Conservation (phyloP, 1,140 invertebrate species). For the Calephelis nemesis region DNA sequence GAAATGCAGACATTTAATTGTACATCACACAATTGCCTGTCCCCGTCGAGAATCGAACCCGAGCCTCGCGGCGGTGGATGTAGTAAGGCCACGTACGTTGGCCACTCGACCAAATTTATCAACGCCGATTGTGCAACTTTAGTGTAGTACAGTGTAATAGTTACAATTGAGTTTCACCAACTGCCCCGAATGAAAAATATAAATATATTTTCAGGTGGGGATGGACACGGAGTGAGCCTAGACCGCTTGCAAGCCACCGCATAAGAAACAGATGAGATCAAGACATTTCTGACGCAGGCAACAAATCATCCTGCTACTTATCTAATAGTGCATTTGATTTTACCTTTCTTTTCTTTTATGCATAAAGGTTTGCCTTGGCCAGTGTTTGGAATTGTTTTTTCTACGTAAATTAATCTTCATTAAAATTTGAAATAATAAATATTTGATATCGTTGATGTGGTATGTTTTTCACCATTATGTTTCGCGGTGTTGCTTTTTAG, state of each 20-base stretch:
- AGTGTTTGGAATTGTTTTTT: constrained; percentile 46
- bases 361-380: constrained; percentile 66
- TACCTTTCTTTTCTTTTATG: constrained; percentile 31
- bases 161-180: background rate
- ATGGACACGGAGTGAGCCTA: constrained; percentile 70
- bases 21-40: too few species aligned
- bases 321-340: constrained; percentile 10
- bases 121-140: too few species aligned
- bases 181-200: background rate
- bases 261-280: constrained; percentile 19
- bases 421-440: too few species aligned
- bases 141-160: too few species aligned
- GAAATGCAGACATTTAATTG: too few species aligned
- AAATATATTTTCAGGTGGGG: constrained; percentile 52
- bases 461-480: too few species aligned
- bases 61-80: too few species aligned
- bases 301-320: background rate
- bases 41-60: too few species aligned
- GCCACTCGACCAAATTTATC: too few species aligned
- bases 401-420: constrained; percentile 8
- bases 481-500: too few species aligned
- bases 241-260: constrained; percentile 39
- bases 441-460: too few species aligned
- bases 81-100: too few species aligned
- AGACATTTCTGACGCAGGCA: background rate